Evolutionary conservation across 1,140 invertebrate genomes (phyloP).

Genomic region (Penaeus indicus): DNA sequence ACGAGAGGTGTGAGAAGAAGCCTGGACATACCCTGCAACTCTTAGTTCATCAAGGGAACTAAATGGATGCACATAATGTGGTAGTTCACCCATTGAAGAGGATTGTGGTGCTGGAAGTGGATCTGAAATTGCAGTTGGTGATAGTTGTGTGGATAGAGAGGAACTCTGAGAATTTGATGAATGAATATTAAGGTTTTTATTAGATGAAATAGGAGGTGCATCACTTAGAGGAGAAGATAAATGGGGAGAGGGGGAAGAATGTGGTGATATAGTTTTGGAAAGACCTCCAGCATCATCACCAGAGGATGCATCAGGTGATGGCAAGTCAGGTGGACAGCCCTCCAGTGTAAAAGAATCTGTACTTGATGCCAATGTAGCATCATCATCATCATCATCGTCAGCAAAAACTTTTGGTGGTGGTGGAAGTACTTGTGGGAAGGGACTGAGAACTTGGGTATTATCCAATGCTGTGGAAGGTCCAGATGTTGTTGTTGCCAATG

Average conservation of each 20-base stretch:
- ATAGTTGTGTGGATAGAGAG: slow-evolving; percentile 32
- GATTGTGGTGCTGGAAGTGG: slow-evolving; percentile 29
- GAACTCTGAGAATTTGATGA: slow-evolving; percentile 32
- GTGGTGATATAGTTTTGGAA: slow-evolving; percentile 52
- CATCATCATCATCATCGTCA: slow-evolving; percentile 60
- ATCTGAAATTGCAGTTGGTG: slow-evolving; percentile 46
- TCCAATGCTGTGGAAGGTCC: slow-evolving; percentile 53
- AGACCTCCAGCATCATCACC: slow-evolving; percentile 49
- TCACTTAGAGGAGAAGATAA: slow-evolving; percentile 30
- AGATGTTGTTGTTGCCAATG: slow-evolving; percentile 45
- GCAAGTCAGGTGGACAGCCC: slow-evolving; percentile 57
- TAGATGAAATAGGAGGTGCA: slow-evolving; percentile 49
- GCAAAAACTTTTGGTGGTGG: slow-evolving; percentile 32
- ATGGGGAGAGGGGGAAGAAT: slow-evolving; percentile 49
- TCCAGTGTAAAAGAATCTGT: slow-evolving; percentile 63
- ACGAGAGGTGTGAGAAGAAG: background rate
- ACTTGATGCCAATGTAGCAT: slow-evolving; percentile 62
- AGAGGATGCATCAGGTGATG: slow-evolving; percentile 58
- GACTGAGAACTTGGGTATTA: slow-evolving; percentile 37
- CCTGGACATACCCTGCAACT: background rate
- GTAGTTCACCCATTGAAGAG: slow-evolving; percentile 45
- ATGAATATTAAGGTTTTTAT: background rate
- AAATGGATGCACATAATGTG: slow-evolving; percentile 32
- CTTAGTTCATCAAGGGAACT: slow-evolving; percentile 53
- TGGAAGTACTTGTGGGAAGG: slow-evolving; percentile 32